A percentile compares a stretch with the other conserved stretches of the same genome.
Evolutionary conservation across 2,113 vertebrate species (phyloP).

Genomic region (Esox niger): DNA sequence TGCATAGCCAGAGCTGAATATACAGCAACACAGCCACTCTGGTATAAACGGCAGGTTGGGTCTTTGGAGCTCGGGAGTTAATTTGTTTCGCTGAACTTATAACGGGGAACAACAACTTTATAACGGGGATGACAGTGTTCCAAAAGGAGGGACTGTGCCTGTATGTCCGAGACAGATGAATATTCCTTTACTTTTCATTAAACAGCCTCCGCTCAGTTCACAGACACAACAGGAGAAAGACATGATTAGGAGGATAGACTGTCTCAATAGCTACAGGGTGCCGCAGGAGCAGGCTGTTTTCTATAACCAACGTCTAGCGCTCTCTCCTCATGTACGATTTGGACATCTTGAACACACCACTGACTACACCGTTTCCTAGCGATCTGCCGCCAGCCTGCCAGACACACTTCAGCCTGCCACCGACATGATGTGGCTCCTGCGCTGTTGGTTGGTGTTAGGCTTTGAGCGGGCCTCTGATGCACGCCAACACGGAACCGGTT

Average conservation of each 20-base stretch:
- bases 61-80: conserved; percentile 31
- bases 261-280: too few relatives aligned
- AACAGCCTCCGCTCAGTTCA: too few relatives aligned
- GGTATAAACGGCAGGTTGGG: conserved; percentile 46
- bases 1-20: conserved; percentile 41
- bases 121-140: too few relatives aligned
- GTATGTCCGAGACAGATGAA: too few relatives aligned
- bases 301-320: too few relatives aligned
- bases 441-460: conserved; percentile 23
- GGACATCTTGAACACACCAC: too few relatives aligned
- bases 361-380: conserved; percentile 18
- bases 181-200: too few relatives aligned
- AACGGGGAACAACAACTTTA: conserved; percentile 25
- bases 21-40: conserved; percentile 38
- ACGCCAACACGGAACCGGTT: neutral
- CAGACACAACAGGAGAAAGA: too few relatives aligned
- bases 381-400: too few relatives aligned
- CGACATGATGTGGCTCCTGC: conserved; percentile 19
- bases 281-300: too few relatives aligned
- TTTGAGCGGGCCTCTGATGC: neutral
- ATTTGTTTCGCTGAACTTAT: conserved; percentile 48
- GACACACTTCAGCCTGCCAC: conserved; percentile 14
- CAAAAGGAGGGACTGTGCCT: neutral
- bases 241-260: too few relatives aligned
- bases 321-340: too few relatives aligned